Evolutionary conservation across 1,140 invertebrate species (phyloP), one percentile per base, ranked within the genome.

Genomic region (Hestina assimilis): DNA sequence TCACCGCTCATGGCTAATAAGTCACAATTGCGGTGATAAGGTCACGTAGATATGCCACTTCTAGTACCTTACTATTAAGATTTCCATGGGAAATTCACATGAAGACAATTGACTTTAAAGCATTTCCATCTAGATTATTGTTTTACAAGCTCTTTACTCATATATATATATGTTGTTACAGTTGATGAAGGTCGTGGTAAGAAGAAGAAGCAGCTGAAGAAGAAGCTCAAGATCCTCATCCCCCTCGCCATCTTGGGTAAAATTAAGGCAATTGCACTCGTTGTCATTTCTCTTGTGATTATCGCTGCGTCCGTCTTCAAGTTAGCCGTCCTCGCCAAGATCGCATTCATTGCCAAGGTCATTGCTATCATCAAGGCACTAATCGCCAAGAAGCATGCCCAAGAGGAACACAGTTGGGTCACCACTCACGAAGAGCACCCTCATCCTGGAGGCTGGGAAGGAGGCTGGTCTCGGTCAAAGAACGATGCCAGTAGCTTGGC

Each of bases 331-430:
- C 59, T 88, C 3, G 79, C 79, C 43, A 88, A 88, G 69, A 79
- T 88, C 1, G 85, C 83, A 0, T 88, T 88, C 58, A 71, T 86
- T 6, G 75, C 82, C 31, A 88, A 88, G 47, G 57, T 79, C 17
- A 75, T 88, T 21, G 70, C 76, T 6, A 66, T 83, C 45, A 50
- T 86, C 43, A 88, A 88, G 53, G 70, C 68, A 60, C 86, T 96
- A 0, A 80, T 96, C 23, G 93, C 91, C 15, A 90, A 90, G 63
- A 95, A 95, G 69, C 89, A 91, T 43, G 88, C 90, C 31, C 91
- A 91, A 26, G 91, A 92, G 63, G 92, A 92, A 52, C 94, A 94
- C 73, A 93, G 94, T 65, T 92, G 93, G 50, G 92, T 92, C 1
- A 55, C 63, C 3, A 20, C 72, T 11, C 92, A 92, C 67, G 80